These are phyloP conservation scores for Chloromyia formosa DNA, from an alignment of 2,888 invertebrate genomes.

Conservation along the genomic window DNA sequence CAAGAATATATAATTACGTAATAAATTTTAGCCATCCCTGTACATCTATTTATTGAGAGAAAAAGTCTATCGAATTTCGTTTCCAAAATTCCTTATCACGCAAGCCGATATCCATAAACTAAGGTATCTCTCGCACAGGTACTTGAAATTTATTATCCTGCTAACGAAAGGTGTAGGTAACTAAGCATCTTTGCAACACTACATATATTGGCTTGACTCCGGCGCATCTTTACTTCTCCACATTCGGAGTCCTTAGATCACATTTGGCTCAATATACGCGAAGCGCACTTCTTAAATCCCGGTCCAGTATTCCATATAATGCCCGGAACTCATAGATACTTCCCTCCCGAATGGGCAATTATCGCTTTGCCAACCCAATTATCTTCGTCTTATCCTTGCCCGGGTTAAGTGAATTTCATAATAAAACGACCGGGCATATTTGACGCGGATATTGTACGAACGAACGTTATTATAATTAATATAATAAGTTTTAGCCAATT, in stretches of 20 bases:
- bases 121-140: too few relatives aligned
- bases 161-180: too few relatives aligned
- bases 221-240: neutral
- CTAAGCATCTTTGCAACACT: too few relatives aligned
- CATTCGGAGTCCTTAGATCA: neutral
- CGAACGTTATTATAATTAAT: conserved; percentile 43
- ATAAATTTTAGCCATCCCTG: too few relatives aligned
- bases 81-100: too few relatives aligned
- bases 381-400: conserved; percentile 29
- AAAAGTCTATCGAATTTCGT: too few relatives aligned
- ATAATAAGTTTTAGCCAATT: conserved; percentile 37
- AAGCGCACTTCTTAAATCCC: neutral
- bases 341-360: conserved; percentile 35
- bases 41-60: too few relatives aligned
- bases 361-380: conserved; percentile 41
- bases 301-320: conserved; percentile 5
- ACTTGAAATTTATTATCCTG: too few relatives aligned
- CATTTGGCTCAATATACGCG: neutral
- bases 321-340: conserved; percentile 24
- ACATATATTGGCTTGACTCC: neutral
- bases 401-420: conserved; percentile 40
- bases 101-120: too few relatives aligned
- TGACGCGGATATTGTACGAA: conserved; percentile 37
- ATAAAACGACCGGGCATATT: conserved; percentile 26
- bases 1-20: too few relatives aligned